These are phyloP conservation scores for Megalops cyprinoides DNA, from an alignment of 2,797 vertebrate genomes.

Conservation along the genomic window DNA sequence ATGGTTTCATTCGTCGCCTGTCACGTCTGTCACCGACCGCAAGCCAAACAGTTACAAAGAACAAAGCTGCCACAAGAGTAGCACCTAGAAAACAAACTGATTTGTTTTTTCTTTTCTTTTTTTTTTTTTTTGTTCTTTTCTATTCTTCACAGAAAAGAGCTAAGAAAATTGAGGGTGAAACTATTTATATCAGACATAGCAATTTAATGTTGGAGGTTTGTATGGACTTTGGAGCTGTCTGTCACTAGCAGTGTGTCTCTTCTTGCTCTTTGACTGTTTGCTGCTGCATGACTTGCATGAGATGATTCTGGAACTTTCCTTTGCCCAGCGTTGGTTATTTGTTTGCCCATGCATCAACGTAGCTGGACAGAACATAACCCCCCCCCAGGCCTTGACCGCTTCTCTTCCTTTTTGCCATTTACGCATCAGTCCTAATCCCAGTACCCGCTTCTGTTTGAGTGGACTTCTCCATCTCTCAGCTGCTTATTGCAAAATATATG, in stretches of 20 bases:
- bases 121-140: slow-evolving; percentile 54
- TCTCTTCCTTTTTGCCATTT: slow-evolving; percentile 44
- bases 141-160: slow-evolving; percentile 94
- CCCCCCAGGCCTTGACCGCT: slow-evolving; percentile 40
- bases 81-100: slow-evolving; percentile 60
- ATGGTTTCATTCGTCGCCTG: slow-evolving; percentile 26
- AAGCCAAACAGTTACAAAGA: slow-evolving; percentile 42
- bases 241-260: slow-evolving; percentile 50
- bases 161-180: slow-evolving; percentile 99
- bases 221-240: slow-evolving; percentile 60
- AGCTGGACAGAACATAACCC: slow-evolving; percentile 21
- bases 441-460: too few relatives aligned
- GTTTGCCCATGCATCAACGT: too few relatives aligned
- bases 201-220: slow-evolving; percentile 99
- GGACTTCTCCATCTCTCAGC: too few relatives aligned
- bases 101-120: slow-evolving; percentile 56
- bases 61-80: slow-evolving; percentile 35
- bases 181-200: slow-evolving; percentile 99
- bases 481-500: too few relatives aligned
- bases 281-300: slow-evolving; percentile 65
- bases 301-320: slow-evolving; percentile 48
- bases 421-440: slow-evolving; percentile 21
- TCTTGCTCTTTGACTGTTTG: slow-evolving; percentile 61
- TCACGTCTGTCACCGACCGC: slow-evolving; percentile 46
- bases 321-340: neutral